Conservation (phyloP, 1,140 invertebrate species). For the Charaxes varanes region DNA sequence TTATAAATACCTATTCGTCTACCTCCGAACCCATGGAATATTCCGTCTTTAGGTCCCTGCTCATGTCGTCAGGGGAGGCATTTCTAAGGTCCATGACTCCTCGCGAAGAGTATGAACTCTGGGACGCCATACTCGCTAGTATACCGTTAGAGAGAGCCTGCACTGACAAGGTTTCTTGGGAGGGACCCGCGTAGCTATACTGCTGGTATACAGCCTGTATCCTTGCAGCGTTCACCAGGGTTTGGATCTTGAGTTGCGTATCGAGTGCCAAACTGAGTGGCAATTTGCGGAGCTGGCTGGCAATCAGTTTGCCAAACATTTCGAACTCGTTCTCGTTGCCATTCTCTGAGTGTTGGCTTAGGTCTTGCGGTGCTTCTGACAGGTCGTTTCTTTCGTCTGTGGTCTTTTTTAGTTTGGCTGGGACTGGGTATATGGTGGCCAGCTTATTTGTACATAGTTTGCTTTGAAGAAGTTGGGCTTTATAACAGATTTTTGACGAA, state of each 20-base stretch:
- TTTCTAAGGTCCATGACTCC: conserved; percentile 40
- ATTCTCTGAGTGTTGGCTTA: conserved; percentile 61
- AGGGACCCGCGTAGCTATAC: conserved; percentile 61
- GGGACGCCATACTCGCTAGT: conserved; percentile 55
- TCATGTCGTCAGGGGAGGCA: conserved; percentile 57
- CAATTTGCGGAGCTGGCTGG: conserved; percentile 61
- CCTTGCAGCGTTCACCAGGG: conserved; percentile 61
- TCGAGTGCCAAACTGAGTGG: conserved; percentile 63
- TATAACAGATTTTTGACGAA: no score
- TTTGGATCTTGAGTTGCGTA: conserved; percentile 67
- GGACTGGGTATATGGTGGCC: conserved; percentile 58
- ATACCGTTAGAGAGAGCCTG: conserved; percentile 64
- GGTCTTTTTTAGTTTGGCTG: conserved; percentile 59
- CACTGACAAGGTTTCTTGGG: conserved; percentile 57
- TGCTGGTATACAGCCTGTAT: conserved; percentile 68
- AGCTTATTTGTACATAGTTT: no score
- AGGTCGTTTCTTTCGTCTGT: conserved; percentile 46
- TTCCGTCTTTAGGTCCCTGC: conserved; percentile 46
- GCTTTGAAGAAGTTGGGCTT: no score
- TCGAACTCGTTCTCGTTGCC: conserved; percentile 68
- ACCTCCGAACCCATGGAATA: conserved; percentile 52
- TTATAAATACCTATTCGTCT: no score
- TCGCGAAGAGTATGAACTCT: conserved; percentile 43
- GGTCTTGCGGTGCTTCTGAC: conserved; percentile 54
- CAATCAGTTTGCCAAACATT: conserved; percentile 68